These are phyloP conservation scores for Mohoua ochrocephala DNA, from an alignment of 2,113 vertebrate genomes.

Conservation along the genomic window DNA sequence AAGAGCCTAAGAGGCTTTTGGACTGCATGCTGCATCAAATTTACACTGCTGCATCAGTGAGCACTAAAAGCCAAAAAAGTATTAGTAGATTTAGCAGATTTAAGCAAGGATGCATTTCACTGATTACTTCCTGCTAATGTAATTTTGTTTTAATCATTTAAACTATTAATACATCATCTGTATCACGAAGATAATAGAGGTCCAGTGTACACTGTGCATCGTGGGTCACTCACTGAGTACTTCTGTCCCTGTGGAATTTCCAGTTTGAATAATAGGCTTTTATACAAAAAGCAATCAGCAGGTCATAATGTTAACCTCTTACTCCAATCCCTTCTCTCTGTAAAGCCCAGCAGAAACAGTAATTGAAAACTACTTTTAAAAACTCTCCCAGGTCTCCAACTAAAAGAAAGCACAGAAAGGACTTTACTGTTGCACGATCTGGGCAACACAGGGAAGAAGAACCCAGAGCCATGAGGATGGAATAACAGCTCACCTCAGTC, in stretches of 20 bases:
- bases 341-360: background rate
- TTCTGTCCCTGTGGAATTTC: background rate
- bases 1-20: conserved; percentile 56
- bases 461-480: background rate
- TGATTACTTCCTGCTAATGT: conserved; percentile 60
- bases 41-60: conserved; percentile 23
- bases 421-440: accelerated
- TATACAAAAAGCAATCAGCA: background rate
- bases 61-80: conserved; percentile 39
- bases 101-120: conserved; percentile 55
- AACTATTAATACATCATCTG: background rate
- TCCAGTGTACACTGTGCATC: accelerated
- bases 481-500: accelerated
- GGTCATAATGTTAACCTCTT: background rate
- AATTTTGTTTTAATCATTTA: conserved; percentile 36
- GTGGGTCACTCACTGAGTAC: background rate
- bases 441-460: accelerated
- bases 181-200: background rate
- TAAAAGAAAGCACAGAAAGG: background rate
- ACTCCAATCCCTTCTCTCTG: background rate
- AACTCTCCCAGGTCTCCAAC: background rate
- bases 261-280: background rate
- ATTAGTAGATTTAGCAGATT: conserved; percentile 56
- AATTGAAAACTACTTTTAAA: background rate
- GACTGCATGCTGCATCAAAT: conserved; percentile 13